Conservation (phyloP, 2,797 vertebrate species). For the Pagetopsis macropterus region DNA sequence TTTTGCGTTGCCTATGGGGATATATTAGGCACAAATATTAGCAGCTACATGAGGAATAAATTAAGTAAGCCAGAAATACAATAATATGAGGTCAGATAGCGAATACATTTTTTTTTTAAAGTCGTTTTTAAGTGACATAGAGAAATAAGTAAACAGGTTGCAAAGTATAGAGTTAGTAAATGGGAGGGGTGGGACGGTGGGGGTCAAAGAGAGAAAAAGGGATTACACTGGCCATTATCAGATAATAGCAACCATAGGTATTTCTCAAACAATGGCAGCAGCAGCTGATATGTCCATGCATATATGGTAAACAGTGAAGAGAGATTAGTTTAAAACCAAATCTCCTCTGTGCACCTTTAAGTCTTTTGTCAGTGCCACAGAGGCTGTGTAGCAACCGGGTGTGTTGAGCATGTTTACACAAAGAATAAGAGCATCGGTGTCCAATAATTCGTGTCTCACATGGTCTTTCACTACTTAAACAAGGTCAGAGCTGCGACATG, state of each 20-base stretch:
- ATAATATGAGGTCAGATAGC: neutral
- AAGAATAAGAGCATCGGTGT: constrained; percentile 81
- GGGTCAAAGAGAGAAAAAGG: constrained; percentile 68
- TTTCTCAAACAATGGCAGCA: constrained; percentile 81
- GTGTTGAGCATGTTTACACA: constrained; percentile 84
- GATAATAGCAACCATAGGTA: constrained; percentile 79
- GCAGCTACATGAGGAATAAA: constrained; percentile 12
- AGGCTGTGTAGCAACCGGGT: constrained; percentile 70
- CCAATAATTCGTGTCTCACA: constrained; percentile 84
- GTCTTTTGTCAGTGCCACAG: constrained; percentile 80
- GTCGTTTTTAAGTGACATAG: constrained; percentile 11
- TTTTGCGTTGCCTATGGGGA: constrained; percentile 13
- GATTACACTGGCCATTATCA: constrained; percentile 77
- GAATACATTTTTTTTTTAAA: neutral
- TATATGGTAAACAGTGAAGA: constrained; percentile 84
- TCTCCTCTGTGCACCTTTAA: constrained; percentile 81
- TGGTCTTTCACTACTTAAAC: constrained; percentile 82
- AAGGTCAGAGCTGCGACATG: constrained; percentile 77
- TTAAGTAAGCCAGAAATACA: neutral
- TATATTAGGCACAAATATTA: constrained; percentile 29
- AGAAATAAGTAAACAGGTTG: constrained; percentile 50
- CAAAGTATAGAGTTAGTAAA: constrained; percentile 47
- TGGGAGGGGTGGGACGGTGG: constrained; percentile 27
- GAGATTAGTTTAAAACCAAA: constrained; percentile 83
- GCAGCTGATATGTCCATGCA: constrained; percentile 79